These are phyloP conservation scores for Agrochola circellaris DNA, from an alignment of 2,888 invertebrate genomes.

Conservation along the genomic window DNA sequence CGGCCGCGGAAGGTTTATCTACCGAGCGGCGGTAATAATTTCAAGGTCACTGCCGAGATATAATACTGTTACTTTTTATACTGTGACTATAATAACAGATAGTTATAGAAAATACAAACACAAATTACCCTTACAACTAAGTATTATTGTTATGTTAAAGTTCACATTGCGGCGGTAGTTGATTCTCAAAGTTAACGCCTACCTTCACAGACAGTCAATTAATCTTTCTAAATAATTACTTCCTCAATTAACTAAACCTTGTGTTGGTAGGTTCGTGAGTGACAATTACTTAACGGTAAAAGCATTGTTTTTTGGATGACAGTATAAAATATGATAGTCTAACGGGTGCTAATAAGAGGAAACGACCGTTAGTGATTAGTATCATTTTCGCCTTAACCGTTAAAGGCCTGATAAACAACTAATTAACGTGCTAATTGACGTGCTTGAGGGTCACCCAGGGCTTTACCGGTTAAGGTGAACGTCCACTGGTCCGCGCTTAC, in stretches of 20 bases:
- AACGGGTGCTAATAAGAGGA: not conserved
- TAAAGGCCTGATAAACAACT: too few relatives aligned
- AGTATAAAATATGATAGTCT: conserved; percentile 6
- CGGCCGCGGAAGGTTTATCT: too few relatives aligned
- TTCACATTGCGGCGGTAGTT: conserved; percentile 1
- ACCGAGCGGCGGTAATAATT: too few relatives aligned
- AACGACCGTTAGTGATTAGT: too few relatives aligned
- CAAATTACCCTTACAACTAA: not conserved
- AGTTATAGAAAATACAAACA: not conserved
- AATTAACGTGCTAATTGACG: too few relatives aligned
- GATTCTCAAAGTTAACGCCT: conserved; percentile 28
- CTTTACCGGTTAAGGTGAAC: too few relatives aligned
- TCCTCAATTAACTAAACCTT: conserved; percentile 27
- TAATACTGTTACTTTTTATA: too few relatives aligned
- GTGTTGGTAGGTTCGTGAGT: not conserved
- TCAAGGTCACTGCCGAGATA: too few relatives aligned
- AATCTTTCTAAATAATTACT: conserved; percentile 47
- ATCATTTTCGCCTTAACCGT: not conserved
- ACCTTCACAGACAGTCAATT: conserved; percentile 37
- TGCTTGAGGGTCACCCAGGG: too few relatives aligned
- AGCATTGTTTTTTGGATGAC: conserved; percentile 39
- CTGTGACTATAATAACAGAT: not conserved
- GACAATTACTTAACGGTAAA: conserved; percentile 45
- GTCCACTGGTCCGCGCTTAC: too few relatives aligned
- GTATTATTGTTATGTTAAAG: not conserved